Conservation (phyloP, 1,140 invertebrate genomes). For the Linepithema humile region DNA sequence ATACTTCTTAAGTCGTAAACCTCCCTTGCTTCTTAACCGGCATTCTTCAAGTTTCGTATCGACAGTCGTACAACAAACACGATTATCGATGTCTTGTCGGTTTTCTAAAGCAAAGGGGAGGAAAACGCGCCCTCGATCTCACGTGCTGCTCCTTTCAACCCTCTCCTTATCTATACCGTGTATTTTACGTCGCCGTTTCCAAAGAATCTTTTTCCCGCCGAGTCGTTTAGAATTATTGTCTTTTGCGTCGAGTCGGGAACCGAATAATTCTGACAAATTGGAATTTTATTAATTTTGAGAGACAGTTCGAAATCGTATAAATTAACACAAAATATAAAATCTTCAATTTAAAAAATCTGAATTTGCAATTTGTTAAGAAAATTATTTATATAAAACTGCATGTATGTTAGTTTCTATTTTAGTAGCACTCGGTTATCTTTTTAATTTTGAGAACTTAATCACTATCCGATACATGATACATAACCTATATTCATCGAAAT, state of each 20-base stretch:
- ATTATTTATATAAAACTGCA: background rate
- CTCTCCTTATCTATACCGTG: slow-evolving; percentile 52
- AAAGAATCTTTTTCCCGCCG: slow-evolving; percentile 27
- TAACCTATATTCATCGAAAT: background rate
- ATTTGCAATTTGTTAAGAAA: background rate
- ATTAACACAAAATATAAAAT: slow-evolving; percentile 5
- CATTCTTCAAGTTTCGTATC: slow-evolving; percentile 71
- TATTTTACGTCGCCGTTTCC: slow-evolving; percentile 41
- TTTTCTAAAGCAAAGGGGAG: slow-evolving; percentile 66
- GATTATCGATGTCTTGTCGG: slow-evolving; percentile 71
- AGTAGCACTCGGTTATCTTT: background rate
- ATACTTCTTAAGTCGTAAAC: slow-evolving; percentile 71
- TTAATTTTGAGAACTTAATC: slow-evolving; percentile 15
- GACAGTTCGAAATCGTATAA: background rate
- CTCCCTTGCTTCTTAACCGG: slow-evolving; percentile 59
- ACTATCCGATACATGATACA: background rate
- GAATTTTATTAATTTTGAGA: slow-evolving; percentile 9
- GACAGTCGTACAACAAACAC: slow-evolving; percentile 72
- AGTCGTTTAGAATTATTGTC: slow-evolving; percentile 35
- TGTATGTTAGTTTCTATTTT: background rate
- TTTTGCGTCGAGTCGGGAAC: slow-evolving; percentile 14
- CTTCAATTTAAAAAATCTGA: background rate
- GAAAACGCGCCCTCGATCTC: slow-evolving; percentile 56
- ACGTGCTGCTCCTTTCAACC: slow-evolving; percentile 64
- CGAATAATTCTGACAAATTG: background rate